Base-by-base conservation (phyloP, 1,140 invertebrate genomes). In the Hirudo medicinalis region DNA sequence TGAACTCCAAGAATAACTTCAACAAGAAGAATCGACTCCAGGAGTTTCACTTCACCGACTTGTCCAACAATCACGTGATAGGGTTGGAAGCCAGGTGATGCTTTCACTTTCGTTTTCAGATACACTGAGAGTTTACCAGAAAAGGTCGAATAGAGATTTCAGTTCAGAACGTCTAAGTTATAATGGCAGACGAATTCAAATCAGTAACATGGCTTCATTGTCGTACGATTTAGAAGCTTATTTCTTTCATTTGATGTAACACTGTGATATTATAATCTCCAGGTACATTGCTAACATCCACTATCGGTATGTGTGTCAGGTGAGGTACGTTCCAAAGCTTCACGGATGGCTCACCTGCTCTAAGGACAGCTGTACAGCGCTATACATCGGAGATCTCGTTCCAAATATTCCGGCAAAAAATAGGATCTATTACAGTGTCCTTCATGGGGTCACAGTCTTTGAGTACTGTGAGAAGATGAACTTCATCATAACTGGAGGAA, bases 381-480 rank as follows among this genome's bases (percentile, higher is more conserved):
- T 72, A 2, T 67, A 67, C 66, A n/a, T 72, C 22, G 71, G 60
- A 15, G 71, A 72, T 43, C 67, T 72, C 4, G 20, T 67, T 9
- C 63, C 22, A 20, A 19, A 53, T 13, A 8, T 54, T 15, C 32
- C 49, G 22, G 2, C 53, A 6, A 25, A 57, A 19, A 55, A 70
- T 5, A 29, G 54, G 19, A 57, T 43, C 11, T 67, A 49, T 57
- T 67, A 49, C 15, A 43, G 25, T 20, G 67, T 72, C 36, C 22
- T 49, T 17, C 71, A 67, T 25, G 71, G 71, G 0, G 71, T 72
- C 71, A 72, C 22, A 2, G 36, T 43, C 66, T 72, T 72, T 22
- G 71, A 72, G 36, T 72, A 67, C 63, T 67, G 71, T 43, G 69
- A 70, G 69, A 70, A 70, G 53, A 25, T 70, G 69, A 70, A 70